Evolutionary conservation across 1,140 invertebrate genomes (phyloP).

Genomic region (Sminthurinus signatus): DNA sequence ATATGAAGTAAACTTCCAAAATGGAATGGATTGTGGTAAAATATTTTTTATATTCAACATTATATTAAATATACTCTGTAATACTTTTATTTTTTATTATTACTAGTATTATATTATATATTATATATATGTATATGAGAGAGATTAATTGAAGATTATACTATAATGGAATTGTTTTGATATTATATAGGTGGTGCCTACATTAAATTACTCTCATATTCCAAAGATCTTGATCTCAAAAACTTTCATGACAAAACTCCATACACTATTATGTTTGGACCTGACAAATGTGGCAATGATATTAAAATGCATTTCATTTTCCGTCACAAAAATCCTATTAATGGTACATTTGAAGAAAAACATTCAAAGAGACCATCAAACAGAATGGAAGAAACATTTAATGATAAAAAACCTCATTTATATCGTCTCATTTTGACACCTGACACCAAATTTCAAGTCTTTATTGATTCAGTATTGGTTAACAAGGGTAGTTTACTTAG

Average conservation of each 20-base stretch:
- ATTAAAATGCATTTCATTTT: constrained; percentile 98
- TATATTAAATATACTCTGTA: too few relatives aligned
- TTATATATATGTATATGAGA: too few relatives aligned
- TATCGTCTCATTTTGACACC: constrained; percentile 64
- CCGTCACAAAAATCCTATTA: constrained; percentile 88
- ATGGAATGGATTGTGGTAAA: constrained; percentile 98
- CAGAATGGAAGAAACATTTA: constrained; percentile 79
- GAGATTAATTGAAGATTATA: too few relatives aligned
- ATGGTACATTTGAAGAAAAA: constrained; percentile 80
- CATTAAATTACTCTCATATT: constrained; percentile 78
- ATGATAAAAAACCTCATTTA: constrained; percentile 91
- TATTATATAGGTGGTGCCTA: too few relatives aligned
- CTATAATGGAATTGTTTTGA: too few relatives aligned
- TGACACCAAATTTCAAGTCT: constrained; percentile 33
- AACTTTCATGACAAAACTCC: constrained; percentile 92
- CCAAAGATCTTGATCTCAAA: constrained; percentile 63
- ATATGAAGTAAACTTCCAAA: constrained; percentile 79
- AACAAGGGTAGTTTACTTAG: constrained; percentile 80
- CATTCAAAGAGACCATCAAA: constrained; percentile 84
- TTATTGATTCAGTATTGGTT: constrained; percentile 49
- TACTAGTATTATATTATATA: too few relatives aligned
- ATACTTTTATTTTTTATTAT: too few relatives aligned
- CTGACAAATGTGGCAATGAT: constrained; percentile 96
- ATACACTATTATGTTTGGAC: constrained; percentile 98
- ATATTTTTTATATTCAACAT: too few relatives aligned